Base-by-base conservation (phyloP, 2,113 vertebrate genomes). In the Notarius quadriscutis region DNA sequence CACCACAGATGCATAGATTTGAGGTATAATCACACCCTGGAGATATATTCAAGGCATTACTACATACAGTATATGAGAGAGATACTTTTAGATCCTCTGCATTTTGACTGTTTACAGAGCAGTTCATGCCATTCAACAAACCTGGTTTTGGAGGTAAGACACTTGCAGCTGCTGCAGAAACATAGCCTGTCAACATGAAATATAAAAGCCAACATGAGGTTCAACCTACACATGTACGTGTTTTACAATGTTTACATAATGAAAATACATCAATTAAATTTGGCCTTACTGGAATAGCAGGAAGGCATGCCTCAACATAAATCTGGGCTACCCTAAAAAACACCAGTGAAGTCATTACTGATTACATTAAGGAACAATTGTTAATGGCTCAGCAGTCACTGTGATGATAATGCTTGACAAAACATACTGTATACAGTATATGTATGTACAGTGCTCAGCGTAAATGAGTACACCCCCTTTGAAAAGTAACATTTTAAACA, bases 221-320 rank as follows among this genome's bases (percentile, higher is more conserved):
- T 50, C 48, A 4, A 82, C 6, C 20, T 30, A 27, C 4, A 60
- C 60, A 72, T 41, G 67, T 15, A 83, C 58, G 41, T 58, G 50
- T 5, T 12, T 60, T 81, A 60, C 34, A 20, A 22, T 41, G 53
- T 27, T 51, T 79, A 57, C n/a, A 57, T 57, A 55, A 57, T n/a
- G 6, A 18, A 79, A 79, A 57, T 81, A 60, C 5, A 60, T 60
- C 0, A 7, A 7, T 4, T 14, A 78, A 50, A 11, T 17, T 77
- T 63, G n/a, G 30, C 96, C 98, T 98, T 92, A 99, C 98, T 5
- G 97, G 97, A 81, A 99, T 96, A 5, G 97, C 97, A 81, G 97
- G 97, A 63, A 98, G 92, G 89, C 96, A 99, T 86, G 95, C 95
- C 90, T 92, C 94, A 79, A 98, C 96, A 7, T 99, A 99, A 67